Evolutionary conservation across 2,797 vertebrate genomes (phyloP), one percentile per base, ranked within the genome.

Genomic region (Manis pentadactyla): DNA sequence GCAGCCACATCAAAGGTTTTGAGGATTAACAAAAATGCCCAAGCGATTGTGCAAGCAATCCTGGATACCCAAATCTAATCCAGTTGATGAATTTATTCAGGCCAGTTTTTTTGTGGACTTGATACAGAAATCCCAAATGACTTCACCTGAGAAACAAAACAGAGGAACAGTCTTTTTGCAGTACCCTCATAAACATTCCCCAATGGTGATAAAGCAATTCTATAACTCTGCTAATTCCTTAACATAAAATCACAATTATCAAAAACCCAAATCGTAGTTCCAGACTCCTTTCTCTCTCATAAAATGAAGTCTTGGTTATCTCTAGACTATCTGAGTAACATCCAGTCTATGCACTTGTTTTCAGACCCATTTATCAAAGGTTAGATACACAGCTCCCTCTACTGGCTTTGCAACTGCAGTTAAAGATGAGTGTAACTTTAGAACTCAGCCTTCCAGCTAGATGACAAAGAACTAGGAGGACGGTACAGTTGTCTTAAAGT

Each of bases 311-410:
- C 83, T 83, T 90, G 19, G n/a, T 81, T 74, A 71, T 77, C 27
- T 81, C 27, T 21, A 23, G 42, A 39, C n/a, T 31, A 5, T 84
- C 46, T 61, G 46, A 85, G 21, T 8, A 55, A 21, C 31, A 57
- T 9, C 49, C 15, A 18, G 4, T 42, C 23, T 10, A 7, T 18
- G 18, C 1, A 7, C 46, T 49, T 87, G 59, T 1, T 39, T 69
- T 31, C n/a, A 1, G 18, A 2, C 73, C 25, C 57, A 13, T 46
- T 95, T 95, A 73, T 42, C 66, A 31, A 87, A 37, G 37, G 37
- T 5, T 0, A 37, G 7, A 4, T 25, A 42, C 91, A 55, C 82
- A 96, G 94, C 97, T 97, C 98, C 98, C 98, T 97, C 98, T 98
- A 51, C 97, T 97, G 98, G 98, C 68, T 90, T 6, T 39, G 34